These are phyloP conservation scores for Sinonovacula constricta DNA, from an alignment of 1,140 invertebrate species.

Conservation along the genomic window DNA sequence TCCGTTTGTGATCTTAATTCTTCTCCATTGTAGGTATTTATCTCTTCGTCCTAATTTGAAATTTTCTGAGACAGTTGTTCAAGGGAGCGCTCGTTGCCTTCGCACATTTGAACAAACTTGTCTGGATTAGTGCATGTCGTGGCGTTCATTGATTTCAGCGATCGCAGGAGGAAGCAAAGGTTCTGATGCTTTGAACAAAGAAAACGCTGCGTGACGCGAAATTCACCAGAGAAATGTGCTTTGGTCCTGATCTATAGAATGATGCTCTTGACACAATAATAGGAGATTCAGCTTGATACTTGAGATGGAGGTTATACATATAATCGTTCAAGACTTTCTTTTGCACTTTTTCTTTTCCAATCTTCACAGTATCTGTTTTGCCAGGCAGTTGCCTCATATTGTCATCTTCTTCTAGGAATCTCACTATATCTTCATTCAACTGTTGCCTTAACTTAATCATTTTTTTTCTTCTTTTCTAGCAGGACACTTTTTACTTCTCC, in stretches of 20 bases:
- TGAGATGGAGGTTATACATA: conserved; percentile 15
- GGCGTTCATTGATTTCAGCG: neutral
- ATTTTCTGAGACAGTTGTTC: neutral
- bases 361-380: conserved; percentile 14
- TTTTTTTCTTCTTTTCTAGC: too few relatives aligned
- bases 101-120: conserved; percentile 26
- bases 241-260: neutral
- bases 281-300: neutral
- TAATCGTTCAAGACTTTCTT: conserved; percentile 3
- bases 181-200: conserved; percentile 15
- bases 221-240: neutral
- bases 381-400: neutral
- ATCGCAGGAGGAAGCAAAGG: conserved; percentile 8
- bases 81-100: neutral
- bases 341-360: conserved; percentile 8
- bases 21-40: conserved; percentile 45
- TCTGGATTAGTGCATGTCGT: conserved; percentile 13
- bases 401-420: conserved; percentile 12
- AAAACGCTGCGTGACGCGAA: conserved; percentile 5
- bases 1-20: conserved; percentile 16
- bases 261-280: neutral
- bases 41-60: neutral
- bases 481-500: neutral
- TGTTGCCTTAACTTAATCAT: neutral
- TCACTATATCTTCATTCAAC: neutral